These are phyloP conservation scores for Clostera curtula DNA, from an alignment of 2,888 invertebrate genomes.

Conservation along the genomic window DNA sequence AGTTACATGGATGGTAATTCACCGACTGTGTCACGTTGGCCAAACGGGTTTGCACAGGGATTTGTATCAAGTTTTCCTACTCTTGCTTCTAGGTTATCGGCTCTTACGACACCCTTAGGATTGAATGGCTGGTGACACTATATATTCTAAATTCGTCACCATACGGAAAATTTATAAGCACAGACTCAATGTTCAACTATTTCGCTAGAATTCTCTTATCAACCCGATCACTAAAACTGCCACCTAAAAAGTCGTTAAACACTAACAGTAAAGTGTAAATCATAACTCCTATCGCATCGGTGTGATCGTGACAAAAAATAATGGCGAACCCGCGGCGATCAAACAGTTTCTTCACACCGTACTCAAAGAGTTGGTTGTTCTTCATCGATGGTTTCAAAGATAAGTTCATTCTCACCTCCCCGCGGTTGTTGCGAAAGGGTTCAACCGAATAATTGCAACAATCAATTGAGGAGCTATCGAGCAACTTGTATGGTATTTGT, in stretches of 20 bases:
- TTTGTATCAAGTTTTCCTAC: too few species aligned
- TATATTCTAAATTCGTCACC: too few species aligned
- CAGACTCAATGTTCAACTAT: constrained; percentile 25
- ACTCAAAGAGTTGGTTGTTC: constrained; percentile 60
- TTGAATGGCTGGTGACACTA: too few species aligned
- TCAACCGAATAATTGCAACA: constrained; percentile 73
- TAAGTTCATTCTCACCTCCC: constrained; percentile 72
- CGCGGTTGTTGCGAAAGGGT: constrained; percentile 63
- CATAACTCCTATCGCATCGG: constrained; percentile 43
- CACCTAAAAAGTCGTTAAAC: constrained; percentile 35
- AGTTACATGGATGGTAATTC: too few species aligned
- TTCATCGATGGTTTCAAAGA: constrained; percentile 50
- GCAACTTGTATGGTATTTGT: constrained; percentile 73
- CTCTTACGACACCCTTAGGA: too few species aligned
- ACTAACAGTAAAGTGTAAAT: constrained; percentile 38
- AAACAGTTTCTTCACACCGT: constrained; percentile 60
- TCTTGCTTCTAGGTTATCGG: too few species aligned
- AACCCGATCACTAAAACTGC: constrained; percentile 22
- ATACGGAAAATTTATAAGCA: constrained; percentile 1
- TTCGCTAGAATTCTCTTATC: constrained; percentile 21
- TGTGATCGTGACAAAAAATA: constrained; percentile 58
- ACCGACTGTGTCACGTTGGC: too few species aligned
- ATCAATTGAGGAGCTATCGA: constrained; percentile 72
- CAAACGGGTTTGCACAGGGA: too few species aligned
- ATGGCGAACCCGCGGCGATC: constrained; percentile 56